Conservation (phyloP, 35 echinoderm and acorn worm genomes). For the Lytechinus variegatus region DNA sequence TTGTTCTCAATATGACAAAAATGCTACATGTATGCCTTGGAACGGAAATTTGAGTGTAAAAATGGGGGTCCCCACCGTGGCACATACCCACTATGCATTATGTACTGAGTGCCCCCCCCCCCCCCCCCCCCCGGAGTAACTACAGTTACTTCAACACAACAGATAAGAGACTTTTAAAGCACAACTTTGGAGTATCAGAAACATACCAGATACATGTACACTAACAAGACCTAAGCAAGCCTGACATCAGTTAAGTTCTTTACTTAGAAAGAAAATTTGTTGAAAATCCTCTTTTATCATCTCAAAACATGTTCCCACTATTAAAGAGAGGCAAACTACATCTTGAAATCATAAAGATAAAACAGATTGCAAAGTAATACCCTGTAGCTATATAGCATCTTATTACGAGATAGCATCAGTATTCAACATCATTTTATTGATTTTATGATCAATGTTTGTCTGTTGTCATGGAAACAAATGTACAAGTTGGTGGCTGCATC, state of each 20-base stretch:
- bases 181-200: too few species aligned
- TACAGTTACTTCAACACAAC: too few species aligned
- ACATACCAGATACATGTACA: too few species aligned
- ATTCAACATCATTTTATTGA: slow-evolving; percentile 7
- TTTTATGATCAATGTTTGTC: background rate
- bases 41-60: too few species aligned
- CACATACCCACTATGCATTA: too few species aligned
- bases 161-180: too few species aligned
- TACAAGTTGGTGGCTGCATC: background rate
- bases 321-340: background rate
- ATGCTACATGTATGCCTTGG: too few species aligned
- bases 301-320: background rate
- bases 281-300: background rate
- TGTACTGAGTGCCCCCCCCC: too few species aligned
- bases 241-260: background rate
- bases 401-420: background rate
- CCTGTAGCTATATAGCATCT: background rate
- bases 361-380: background rate
- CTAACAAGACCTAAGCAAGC: too few species aligned
- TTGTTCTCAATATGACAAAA: too few species aligned
- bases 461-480: background rate
- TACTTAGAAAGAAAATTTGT: background rate
- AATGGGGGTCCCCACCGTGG: too few species aligned
- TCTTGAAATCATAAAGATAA: background rate
- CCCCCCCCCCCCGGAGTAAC: too few species aligned